phyloP scores from a whole-genome alignment of 1,140 invertebrate species.

The Cherax quadricarinatus region DNA sequence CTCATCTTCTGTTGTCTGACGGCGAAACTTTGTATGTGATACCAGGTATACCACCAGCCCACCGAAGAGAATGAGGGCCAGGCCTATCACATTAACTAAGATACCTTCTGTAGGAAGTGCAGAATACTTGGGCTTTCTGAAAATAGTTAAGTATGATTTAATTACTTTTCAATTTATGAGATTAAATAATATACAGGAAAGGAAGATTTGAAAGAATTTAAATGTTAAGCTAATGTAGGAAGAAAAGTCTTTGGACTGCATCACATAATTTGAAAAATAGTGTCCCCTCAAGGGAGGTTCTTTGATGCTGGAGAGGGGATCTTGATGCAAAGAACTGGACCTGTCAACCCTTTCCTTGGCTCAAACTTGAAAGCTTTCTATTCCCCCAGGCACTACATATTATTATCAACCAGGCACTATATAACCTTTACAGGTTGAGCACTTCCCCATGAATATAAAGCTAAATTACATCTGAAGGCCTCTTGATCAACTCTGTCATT shows the following conservation, averaged over 20 bases:
- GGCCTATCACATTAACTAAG: constrained; percentile 87
- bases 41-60: constrained; percentile 85
- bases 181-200: constrained; percentile 9
- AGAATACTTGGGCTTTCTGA: constrained; percentile 75
- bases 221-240: background rate
- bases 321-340: too few species aligned
- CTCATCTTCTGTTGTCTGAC: constrained; percentile 86
- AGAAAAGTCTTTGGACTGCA: background rate
- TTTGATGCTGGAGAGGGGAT: too few species aligned
- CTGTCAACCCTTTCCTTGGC: too few species aligned
- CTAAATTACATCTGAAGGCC: too few species aligned
- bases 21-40: constrained; percentile 84
- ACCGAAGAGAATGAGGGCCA: constrained; percentile 85
- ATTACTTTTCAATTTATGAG: background rate
- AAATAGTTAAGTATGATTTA: background rate
- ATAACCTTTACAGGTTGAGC: too few species aligned
- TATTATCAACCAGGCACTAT: too few species aligned
- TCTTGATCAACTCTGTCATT: too few species aligned
- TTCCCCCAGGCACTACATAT: too few species aligned
- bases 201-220: background rate
- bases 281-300: too few species aligned
- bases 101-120: constrained; percentile 82
- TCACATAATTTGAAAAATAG: too few species aligned
- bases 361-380: too few species aligned
- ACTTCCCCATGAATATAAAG: too few species aligned